Evolutionary conservation across 2,113 vertebrate genomes (phyloP).

Genomic region (Psettodes erumei): DNA sequence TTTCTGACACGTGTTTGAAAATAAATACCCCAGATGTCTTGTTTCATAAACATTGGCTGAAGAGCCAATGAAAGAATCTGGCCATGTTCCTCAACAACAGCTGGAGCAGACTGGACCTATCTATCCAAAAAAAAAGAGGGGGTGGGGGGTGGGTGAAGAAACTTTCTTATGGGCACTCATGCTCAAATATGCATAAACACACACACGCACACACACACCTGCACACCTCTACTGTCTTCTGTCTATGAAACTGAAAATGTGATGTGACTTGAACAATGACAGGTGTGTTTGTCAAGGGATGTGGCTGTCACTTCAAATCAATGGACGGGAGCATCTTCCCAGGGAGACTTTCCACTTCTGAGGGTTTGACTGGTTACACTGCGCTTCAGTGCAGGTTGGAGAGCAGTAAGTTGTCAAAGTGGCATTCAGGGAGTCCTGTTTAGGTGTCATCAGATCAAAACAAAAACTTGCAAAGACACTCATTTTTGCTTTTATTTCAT

Average conservation of each 20-base stretch:
- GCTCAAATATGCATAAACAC: slow-evolving; percentile 63
- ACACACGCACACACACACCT: slow-evolving; percentile 45
- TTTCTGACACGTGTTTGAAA: slow-evolving; percentile 66
- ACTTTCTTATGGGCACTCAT: slow-evolving; percentile 59
- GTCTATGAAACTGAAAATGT: slow-evolving; percentile 74
- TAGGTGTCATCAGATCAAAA: slow-evolving; percentile 30
- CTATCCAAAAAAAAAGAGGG: slow-evolving; percentile 37
- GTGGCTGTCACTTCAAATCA: slow-evolving; percentile 82
- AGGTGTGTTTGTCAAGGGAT: slow-evolving; percentile 84
- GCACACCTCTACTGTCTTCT: slow-evolving; percentile 59
- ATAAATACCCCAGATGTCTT: slow-evolving; percentile 76
- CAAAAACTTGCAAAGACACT: neutral
- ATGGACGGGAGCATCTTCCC: slow-evolving; percentile 67
- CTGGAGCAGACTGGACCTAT: slow-evolving; percentile 66
- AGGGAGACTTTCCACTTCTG: slow-evolving; percentile 72
- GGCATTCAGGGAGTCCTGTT: slow-evolving; percentile 46
- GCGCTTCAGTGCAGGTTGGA: slow-evolving; percentile 60
- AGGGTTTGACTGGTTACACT: slow-evolving; percentile 65
- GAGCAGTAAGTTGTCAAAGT: slow-evolving; percentile 74
- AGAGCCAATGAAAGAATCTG: slow-evolving; percentile 67
- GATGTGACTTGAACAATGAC: slow-evolving; percentile 83
- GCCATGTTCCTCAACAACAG: slow-evolving; percentile 67
- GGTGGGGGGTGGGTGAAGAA: slow-evolving; percentile 21
- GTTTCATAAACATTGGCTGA: slow-evolving; percentile 72
- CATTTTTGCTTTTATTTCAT: slow-evolving; percentile 40